phyloP scores from a whole-genome alignment of 2,797 vertebrate genomes.

The Spinus pinus region DNA sequence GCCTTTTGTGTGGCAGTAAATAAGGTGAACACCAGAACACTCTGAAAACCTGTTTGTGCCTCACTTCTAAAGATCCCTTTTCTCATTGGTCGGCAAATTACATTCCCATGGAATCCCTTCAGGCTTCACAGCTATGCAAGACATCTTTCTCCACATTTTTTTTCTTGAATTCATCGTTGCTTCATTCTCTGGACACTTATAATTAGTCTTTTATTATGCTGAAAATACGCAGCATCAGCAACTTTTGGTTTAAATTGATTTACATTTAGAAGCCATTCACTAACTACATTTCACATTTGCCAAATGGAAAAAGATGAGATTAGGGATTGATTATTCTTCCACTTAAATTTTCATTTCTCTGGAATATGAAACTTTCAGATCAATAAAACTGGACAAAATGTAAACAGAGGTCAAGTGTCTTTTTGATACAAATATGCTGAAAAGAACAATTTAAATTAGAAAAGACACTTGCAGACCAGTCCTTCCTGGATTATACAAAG shows the following conservation, averaged over 20 bases:
- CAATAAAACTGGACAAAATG: background rate
- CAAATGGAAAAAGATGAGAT: constrained; percentile 38
- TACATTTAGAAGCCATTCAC: constrained; percentile 1
- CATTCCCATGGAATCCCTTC: background rate
- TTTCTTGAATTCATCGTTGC: background rate
- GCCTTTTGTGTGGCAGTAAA: constrained; percentile 69
- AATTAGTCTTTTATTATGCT: background rate
- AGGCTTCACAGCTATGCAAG: background rate
- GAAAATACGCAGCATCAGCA: constrained; percentile 26
- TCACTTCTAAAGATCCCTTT: background rate
- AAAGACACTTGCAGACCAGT: background rate
- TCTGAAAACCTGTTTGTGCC: background rate
- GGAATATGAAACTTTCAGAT: constrained; percentile 4
- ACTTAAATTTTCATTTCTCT: constrained; percentile 1
- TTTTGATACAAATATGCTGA: background rate
- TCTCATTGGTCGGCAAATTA: background rate
- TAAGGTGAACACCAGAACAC: background rate
- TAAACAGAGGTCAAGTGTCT: constrained; percentile 26
- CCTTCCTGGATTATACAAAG: background rate
- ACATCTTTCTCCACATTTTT: background rate
- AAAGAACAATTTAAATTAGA: background rate
- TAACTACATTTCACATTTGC: background rate
- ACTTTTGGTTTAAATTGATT: constrained; percentile 13
- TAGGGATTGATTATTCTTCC: constrained; percentile 14
- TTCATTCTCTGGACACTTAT: background rate